A percentile compares a stretch with the other conserved stretches of the same genome.
These are phyloP conservation scores for Gibbula magus DNA, from an alignment of 2,888 invertebrate genomes.

Conservation along the genomic window DNA sequence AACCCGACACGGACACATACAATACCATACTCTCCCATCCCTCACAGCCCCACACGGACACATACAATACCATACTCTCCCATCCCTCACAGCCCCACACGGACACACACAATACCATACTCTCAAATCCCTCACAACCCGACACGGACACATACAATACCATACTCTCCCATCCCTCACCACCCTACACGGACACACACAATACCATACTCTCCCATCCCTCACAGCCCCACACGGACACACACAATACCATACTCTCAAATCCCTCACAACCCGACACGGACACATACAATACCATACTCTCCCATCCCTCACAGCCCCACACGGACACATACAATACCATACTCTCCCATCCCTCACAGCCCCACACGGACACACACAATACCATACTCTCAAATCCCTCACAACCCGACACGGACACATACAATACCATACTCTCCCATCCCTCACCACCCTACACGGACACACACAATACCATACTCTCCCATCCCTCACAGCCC, in stretches of 20 bases:
- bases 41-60: background rate
- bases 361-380: background rate
- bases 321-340: background rate
- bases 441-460: background rate
- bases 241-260: no score
- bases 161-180: background rate
- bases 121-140: background rate
- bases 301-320: background rate
- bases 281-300: background rate
- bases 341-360: background rate
- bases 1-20: background rate
- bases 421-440: background rate
- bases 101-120: background rate
- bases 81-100: background rate
- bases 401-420: background rate
- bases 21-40: background rate
- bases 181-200: background rate
- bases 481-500: background rate
- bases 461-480: background rate
- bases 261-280: background rate
- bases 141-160: background rate
- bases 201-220: background rate
- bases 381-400: background rate
- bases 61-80: background rate
- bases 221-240: background rate